Percentiles rank a stretch among this genome's conserved stretches.
Conservation (phyloP, 2,888 invertebrate species). For the Encarsia formosa region DNA sequence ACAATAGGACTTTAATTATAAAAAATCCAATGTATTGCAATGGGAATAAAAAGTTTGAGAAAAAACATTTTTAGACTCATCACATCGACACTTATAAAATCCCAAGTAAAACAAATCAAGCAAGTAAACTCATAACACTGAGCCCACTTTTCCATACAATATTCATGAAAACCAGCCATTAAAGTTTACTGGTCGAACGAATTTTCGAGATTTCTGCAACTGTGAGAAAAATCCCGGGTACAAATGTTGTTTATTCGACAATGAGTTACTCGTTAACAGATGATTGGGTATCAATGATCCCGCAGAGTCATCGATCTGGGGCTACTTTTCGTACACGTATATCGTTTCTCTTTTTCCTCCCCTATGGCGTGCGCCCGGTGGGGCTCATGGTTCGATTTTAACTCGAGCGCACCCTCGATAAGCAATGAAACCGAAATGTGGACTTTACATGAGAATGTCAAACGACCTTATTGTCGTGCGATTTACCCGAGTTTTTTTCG, state of each 20-base stretch:
- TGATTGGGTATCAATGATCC: slow-evolving; percentile 50
- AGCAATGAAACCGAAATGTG: slow-evolving; percentile 14
- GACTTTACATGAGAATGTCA: too few species aligned
- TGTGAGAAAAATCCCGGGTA: slow-evolving; percentile 44
- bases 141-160: slow-evolving; percentile 29
- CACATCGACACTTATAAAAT: not conserved
- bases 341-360: slow-evolving; percentile 31
- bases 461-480: too few species aligned
- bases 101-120: not conserved
- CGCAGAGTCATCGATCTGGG: slow-evolving; percentile 31
- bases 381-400: slow-evolving; percentile 10
- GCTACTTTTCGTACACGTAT: slow-evolving; percentile 31
- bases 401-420: slow-evolving; percentile 38
- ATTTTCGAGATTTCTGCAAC: slow-evolving; percentile 39
- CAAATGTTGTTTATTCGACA: slow-evolving; percentile 40
- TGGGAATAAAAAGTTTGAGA: too few species aligned
- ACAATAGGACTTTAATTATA: too few species aligned
- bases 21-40: too few species aligned
- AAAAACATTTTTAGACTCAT: too few species aligned
- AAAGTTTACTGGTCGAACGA: slow-evolving; percentile 40
- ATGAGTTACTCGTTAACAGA: slow-evolving; percentile 42
- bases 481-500: too few species aligned
- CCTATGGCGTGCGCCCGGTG: slow-evolving; percentile 4
- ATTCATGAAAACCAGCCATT: slow-evolving; percentile 39
- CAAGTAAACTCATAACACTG: not conserved